Evolutionary conservation across 2,888 invertebrate genomes (phyloP), one percentile per base, ranked within the genome.

Genomic region (Plusia festucae): DNA sequence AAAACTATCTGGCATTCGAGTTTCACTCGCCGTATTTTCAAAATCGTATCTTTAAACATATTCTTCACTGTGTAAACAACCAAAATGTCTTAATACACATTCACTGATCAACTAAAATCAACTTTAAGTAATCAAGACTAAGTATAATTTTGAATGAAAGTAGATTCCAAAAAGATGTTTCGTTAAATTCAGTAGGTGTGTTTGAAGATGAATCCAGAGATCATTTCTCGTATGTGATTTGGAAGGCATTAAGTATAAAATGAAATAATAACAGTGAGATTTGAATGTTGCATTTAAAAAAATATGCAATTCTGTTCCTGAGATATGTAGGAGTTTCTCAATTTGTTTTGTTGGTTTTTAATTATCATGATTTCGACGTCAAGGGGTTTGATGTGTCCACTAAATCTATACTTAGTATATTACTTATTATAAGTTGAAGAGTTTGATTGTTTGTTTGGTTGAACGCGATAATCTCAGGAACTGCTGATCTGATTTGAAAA

Each of bases 11-110:
- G 87, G 84, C 86, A 89, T 88, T 89, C 86, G 84, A 84, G 89
- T 91, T 93, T 93, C 91, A 85, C 91, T 91, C 91, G 88, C 92
- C 90, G 93, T 93, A 94, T 93, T 93, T 94, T 93, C 90, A 92
- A 93, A 94, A 93, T 91, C 91, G 85, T 88, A 91, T 77, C 89
- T 91, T 82, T 85, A 85, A 84, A 86, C 78, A 86, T 84, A 90
- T 90, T 86, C 90, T 79, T 84, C 69, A 67, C 78, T 66, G 77
- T 61, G 53, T 61, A 58, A 18, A 68, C 70, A 69, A 54, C 64
- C 65, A 64, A 40, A 82, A 76, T 59, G 70, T 32, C 72, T 72
- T 70, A 76, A 82, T 74, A 70, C 69, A 54, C 40, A 22, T 7
- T 30, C 6, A 0, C n/a, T 7, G 1, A 1, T 56, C 61, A 7